phyloP scores from a whole-genome alignment of 1,140 invertebrate genomes.

The Drosophila nannoptera region DNA sequence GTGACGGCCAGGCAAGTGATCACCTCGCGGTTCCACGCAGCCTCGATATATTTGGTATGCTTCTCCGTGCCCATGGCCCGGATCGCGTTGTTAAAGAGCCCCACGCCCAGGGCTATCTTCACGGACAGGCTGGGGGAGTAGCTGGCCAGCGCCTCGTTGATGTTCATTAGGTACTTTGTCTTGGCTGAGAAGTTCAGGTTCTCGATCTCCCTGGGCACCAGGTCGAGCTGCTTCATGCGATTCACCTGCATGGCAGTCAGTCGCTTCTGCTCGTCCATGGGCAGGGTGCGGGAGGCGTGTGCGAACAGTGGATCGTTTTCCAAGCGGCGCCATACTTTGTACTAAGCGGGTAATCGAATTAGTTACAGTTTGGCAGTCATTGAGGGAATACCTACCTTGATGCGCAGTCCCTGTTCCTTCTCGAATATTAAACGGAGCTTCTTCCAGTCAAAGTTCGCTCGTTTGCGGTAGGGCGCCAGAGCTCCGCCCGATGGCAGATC shows the following conservation, averaged over 20 bases:
- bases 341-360: constrained; percentile 80
- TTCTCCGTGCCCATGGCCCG: constrained; percentile 87
- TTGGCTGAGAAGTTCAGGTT: constrained; percentile 83
- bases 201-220: constrained; percentile 81
- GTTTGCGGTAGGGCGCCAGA: constrained; percentile 85
- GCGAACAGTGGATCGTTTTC: constrained; percentile 91
- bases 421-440: constrained; percentile 86
- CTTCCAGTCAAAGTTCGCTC: constrained; percentile 89
- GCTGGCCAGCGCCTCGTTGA: constrained; percentile 85
- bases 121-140: constrained; percentile 84
- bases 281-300: constrained; percentile 80
- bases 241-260: constrained; percentile 83
- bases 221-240: constrained; percentile 81
- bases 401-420: constrained; percentile 84
- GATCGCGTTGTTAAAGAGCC: constrained; percentile 85
- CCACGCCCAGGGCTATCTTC: constrained; percentile 84
- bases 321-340: constrained; percentile 88
- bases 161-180: constrained; percentile 85
- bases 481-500: constrained; percentile 84
- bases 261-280: constrained; percentile 87
- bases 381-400: constrained; percentile 82
- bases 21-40: constrained; percentile 85
- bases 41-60: constrained; percentile 86
- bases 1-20: constrained; percentile 93
- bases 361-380: constrained; percentile 1